A percentile compares a stretch with the other conserved stretches of the same genome.
phyloP scores from a whole-genome alignment of 2,888 invertebrate species.

The Volucella inanis region DNA sequence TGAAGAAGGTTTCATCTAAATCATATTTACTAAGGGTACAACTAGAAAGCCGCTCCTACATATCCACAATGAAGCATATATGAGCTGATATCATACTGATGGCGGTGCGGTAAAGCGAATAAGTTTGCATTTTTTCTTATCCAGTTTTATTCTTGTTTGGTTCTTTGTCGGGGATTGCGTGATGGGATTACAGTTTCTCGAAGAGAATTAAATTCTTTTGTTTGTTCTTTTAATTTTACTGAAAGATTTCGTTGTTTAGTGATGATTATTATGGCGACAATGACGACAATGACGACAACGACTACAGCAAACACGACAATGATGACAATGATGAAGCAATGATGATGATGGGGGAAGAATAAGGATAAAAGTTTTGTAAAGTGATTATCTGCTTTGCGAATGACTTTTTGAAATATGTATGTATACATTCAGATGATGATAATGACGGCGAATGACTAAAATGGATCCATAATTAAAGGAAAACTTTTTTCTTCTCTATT shows the following conservation, averaged over 20 bases:
- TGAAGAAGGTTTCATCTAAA: conserved; percentile 36
- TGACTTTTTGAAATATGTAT: conserved; percentile 11
- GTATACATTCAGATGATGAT: neutral
- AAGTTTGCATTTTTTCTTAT: conserved; percentile 47
- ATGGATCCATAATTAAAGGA: no score
- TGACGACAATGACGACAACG: neutral
- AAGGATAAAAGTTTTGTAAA: conserved; percentile 53
- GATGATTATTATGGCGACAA: conserved; percentile 37
- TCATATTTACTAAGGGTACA: conserved; percentile 44
- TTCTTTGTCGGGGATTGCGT: conserved; percentile 63
- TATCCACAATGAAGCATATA: neutral
- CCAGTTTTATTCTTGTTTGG: conserved; percentile 64
- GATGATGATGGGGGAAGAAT: conserved; percentile 42
- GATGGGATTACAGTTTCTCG: conserved; percentile 69
- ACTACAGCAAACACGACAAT: conserved; percentile 8
- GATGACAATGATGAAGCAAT: conserved; percentile 25
- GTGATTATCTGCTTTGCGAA: conserved; percentile 53
- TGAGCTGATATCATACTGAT: conserved; percentile 24
- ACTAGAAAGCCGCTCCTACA: conserved; percentile 3
- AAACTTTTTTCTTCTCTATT: no score
- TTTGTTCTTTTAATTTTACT: conserved; percentile 61
- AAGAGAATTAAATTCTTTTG: conserved; percentile 60
- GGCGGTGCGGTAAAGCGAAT: neutral
- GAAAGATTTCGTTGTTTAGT: conserved; percentile 55
- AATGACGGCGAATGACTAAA: neutral